phyloP scores from a whole-genome alignment of 2,888 invertebrate species.

The Drosophila subquinaria region DNA sequence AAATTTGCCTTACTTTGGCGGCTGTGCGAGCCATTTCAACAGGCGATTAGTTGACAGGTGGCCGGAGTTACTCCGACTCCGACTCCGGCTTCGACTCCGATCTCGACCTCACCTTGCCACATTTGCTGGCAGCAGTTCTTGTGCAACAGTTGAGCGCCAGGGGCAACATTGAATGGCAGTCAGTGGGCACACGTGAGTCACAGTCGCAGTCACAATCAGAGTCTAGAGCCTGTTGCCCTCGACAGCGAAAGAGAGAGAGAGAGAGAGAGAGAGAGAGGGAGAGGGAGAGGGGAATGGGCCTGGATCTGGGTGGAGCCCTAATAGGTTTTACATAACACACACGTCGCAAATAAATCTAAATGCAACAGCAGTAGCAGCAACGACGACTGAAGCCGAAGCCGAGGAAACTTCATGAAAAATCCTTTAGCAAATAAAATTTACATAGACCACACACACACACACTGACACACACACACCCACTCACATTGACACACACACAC shows the following conservation, averaged over 20 bases:
- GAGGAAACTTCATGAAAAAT: constrained; percentile 75
- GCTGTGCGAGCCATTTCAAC: constrained; percentile 70
- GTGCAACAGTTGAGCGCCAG: constrained; percentile 70
- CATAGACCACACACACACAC: constrained; percentile 61
- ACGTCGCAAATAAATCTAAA: constrained; percentile 79
- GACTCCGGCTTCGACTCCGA: constrained; percentile 9
- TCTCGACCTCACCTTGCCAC: neutral
- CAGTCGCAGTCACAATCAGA: neutral
- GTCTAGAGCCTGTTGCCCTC: constrained; percentile 39
- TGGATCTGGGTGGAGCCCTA: constrained; percentile 53
- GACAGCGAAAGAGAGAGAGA: neutral
- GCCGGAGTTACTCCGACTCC: constrained; percentile 25
- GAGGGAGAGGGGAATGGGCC: neutral
- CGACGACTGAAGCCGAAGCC: constrained; percentile 20
- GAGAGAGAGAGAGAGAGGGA: neutral
- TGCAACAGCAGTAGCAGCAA: constrained; percentile 61
- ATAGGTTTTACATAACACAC: constrained; percentile 78
- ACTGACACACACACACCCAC: constrained; percentile 1
- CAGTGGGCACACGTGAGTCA: constrained; percentile 40
- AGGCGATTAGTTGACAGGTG: constrained; percentile 76
- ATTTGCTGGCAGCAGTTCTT: constrained; percentile 28
- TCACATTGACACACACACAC: neutral
- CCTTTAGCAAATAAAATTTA: constrained; percentile 79
- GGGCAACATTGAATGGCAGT: constrained; percentile 53
- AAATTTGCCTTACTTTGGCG: constrained; percentile 69